These are phyloP conservation scores for Montipora sp. DNA, from an alignment of 64 coral and sea anemone species.

Conservation along the genomic window DNA sequence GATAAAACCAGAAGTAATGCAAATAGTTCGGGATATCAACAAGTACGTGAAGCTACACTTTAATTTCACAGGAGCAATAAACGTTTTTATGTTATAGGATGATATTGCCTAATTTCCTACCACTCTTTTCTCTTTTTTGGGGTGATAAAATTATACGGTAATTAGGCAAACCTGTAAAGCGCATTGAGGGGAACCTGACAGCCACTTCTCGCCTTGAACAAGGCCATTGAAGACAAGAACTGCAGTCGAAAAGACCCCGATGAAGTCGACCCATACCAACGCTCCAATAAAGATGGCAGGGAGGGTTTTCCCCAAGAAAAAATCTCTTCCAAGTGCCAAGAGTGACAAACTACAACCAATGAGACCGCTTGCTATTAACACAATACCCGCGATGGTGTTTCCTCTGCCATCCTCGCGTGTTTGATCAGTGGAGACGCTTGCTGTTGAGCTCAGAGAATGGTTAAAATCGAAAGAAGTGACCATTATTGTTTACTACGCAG, in stretches of 20 bases:
- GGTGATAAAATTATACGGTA: too few relatives aligned
- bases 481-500: not conserved
- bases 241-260: conserved; percentile 42
- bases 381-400: not conserved
- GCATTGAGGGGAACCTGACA: conserved; percentile 50
- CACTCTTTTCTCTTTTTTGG: not conserved
- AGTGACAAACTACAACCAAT: conserved; percentile 42
- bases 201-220: conserved; percentile 38
- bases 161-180: conserved; percentile 37
- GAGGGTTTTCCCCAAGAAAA: conserved; percentile 40
- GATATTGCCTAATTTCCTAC: too few relatives aligned
- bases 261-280: conserved; percentile 67
- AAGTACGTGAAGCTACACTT: too few relatives aligned
- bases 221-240: conserved; percentile 54
- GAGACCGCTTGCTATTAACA: conserved; percentile 28
- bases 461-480: not conserved
- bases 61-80: too few relatives aligned
- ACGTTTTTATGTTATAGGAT: too few relatives aligned
- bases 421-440: not conserved
- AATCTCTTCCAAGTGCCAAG: conserved; percentile 51
- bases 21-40: too few relatives aligned
- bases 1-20: too few relatives aligned
- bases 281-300: conserved; percentile 33
- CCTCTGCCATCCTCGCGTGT: not conserved
- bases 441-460: not conserved